A percentile compares a stretch with the other conserved stretches of the same genome.
Evolutionary conservation across 2,797 vertebrate species (phyloP).

Genomic region (Novumbra hubbsi): DNA sequence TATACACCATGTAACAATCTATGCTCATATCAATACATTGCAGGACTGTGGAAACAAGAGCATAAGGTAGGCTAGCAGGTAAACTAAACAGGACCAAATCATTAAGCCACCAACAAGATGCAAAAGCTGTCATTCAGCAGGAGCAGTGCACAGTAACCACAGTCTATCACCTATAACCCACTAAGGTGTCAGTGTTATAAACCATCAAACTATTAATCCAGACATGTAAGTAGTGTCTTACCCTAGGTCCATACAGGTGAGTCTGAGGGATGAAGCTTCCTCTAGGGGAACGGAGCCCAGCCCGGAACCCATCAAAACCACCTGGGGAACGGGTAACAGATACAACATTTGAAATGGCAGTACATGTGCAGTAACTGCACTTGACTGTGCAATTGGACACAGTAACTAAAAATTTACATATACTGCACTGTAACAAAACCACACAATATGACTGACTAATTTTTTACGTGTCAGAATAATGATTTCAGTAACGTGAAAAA

Average conservation of each 20-base stretch:
- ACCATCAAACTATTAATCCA: neutral
- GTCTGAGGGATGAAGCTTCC: constrained; percentile 76
- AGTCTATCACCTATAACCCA: neutral
- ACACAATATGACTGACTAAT: too few species aligned
- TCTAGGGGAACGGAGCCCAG: constrained; percentile 68
- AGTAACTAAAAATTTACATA: too few species aligned
- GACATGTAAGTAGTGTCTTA: constrained; percentile 53
- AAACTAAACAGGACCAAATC: too few species aligned
- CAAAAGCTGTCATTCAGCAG: neutral
- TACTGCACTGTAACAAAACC: too few species aligned
- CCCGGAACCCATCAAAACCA: constrained; percentile 75
- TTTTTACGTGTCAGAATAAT: too few species aligned
- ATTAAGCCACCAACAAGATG: too few species aligned
- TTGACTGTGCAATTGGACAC: too few species aligned
- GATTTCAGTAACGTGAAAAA: neutral
- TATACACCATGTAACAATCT: neutral
- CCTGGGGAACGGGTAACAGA: constrained; percentile 13
- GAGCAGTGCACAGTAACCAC: neutral
- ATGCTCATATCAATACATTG: neutral
- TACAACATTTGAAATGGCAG: neutral
- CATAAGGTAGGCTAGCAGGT: too few species aligned
- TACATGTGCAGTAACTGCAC: too few species aligned
- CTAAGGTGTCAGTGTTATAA: neutral
- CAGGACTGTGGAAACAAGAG: neutral
- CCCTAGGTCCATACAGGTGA: constrained; percentile 80